Evolutionary conservation across 2,797 vertebrate species (phyloP), one percentile per base, ranked within the genome.

Genomic region (Rhincodon typus): DNA sequence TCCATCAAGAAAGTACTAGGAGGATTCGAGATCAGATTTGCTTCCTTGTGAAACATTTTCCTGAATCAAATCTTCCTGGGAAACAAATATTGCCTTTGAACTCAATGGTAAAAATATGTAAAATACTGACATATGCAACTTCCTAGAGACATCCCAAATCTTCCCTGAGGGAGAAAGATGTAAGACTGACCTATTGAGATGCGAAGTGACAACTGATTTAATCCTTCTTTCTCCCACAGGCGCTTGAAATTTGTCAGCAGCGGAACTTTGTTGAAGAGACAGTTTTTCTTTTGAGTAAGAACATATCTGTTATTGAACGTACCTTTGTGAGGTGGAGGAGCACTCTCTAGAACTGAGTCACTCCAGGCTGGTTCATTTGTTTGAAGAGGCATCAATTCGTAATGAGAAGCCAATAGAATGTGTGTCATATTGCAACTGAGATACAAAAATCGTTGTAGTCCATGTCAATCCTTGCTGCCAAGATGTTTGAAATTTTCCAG

Each of bases 241-340:
- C 99, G 97, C 98, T 99, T 96, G 99, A 99, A 97, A 99, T 99
- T 97, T 99, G 99, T 97, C 99, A 99, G 96, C 98, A 99, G 97
- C 99, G 99, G 96, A 98, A 99, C 97, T 99, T 99, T 96, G 99
- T 99, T 66, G 99, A 99, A 97, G 99, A 99, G 96, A 99, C 98
- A 0, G 99, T 99, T 96, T 99, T 99, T 97, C 97, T 99, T 96
- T 98, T 99, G 96, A 99, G 99, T 99, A 98, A 98, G 98, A 98
- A 96, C 74, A 86, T 95, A 95, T 95, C 95, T 2, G 95, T 95
- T 0, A 17, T 94, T 96, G 34, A 13, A 17, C 42, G 0, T 12
- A 4, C 57, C 3, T 95, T 94, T 27, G 53, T n/a, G 19, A 62
- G 23, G 4, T 27, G n/a, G 38, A 12, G 74, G 38, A 67, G 21